Percentiles rank a stretch among this genome's conserved stretches.
These are phyloP conservation scores for Drosophila pectinifera DNA, from an alignment of 1,140 invertebrate genomes.

Conservation along the genomic window DNA sequence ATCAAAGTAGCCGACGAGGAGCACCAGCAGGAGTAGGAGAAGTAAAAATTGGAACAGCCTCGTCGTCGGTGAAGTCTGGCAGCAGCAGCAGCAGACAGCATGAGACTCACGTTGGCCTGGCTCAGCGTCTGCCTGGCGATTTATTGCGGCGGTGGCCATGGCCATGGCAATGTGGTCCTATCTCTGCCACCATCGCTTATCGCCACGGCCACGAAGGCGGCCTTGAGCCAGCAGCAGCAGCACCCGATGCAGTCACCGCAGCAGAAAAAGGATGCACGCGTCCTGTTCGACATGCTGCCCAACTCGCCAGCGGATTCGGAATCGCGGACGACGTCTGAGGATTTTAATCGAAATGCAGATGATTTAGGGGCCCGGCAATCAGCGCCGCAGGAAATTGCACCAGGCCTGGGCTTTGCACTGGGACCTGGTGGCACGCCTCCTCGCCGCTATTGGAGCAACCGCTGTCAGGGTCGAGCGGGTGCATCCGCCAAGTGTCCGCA, in stretches of 20 bases:
- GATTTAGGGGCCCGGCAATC: constrained; percentile 73
- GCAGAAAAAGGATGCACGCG: constrained; percentile 81
- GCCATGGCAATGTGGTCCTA: constrained; percentile 75
- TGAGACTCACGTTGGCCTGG: constrained; percentile 82
- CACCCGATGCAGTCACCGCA: constrained; percentile 30
- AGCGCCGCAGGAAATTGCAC: constrained; percentile 76
- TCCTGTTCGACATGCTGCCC: constrained; percentile 70
- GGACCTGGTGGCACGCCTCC: constrained; percentile 53
- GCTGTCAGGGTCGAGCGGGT: constrained; percentile 52
- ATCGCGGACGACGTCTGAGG: constrained; percentile 43
- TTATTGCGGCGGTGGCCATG: constrained; percentile 78
- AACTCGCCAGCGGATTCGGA: constrained; percentile 37
- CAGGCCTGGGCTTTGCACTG: constrained; percentile 18
- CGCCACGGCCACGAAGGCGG: constrained; percentile 74
- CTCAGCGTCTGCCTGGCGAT: constrained; percentile 77
- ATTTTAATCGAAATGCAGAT: constrained; percentile 80
- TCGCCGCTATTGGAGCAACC: constrained; percentile 61
- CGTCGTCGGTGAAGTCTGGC: constrained; percentile 20
- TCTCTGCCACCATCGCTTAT: constrained; percentile 85
- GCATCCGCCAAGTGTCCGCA: constrained; percentile 57
- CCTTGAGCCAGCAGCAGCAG: constrained; percentile 64
- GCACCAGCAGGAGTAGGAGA: background rate
- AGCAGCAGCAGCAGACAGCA: constrained; percentile 52
- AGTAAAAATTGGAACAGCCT: constrained; percentile 63
- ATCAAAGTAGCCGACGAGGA: constrained; percentile 69